Conservation (phyloP, 2,113 vertebrate genomes). For the Chroicocephalus ridibundus region DNA sequence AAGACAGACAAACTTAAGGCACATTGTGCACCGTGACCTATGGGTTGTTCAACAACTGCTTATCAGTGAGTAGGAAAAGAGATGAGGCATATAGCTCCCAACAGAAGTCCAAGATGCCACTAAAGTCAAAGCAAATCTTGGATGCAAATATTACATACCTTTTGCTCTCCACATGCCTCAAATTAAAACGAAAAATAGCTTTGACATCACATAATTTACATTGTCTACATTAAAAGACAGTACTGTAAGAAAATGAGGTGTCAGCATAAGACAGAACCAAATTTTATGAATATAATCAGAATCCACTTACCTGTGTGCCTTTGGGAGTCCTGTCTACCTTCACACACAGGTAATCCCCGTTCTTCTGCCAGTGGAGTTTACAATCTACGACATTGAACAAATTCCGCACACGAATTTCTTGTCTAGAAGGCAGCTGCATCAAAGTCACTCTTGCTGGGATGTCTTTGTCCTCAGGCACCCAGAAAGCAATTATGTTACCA, state of each 20-base stretch:
- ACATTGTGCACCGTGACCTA: neutral
- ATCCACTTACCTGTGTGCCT: constrained; percentile 85
- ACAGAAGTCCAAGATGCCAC: neutral
- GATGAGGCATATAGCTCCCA: neutral
- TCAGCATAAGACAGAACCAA: neutral
- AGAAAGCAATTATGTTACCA: constrained; percentile 97
- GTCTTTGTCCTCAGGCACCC: constrained; percentile 98
- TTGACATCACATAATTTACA: neutral
- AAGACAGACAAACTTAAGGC: neutral
- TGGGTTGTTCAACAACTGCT: neutral
- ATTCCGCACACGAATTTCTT: constrained; percentile 95
- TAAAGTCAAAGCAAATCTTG: neutral
- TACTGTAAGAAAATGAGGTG: neutral
- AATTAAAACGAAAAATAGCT: neutral
- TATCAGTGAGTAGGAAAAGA: neutral
- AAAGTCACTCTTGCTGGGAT: constrained; percentile 97
- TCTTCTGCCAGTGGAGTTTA: constrained; percentile 98
- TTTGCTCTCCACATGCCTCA: neutral
- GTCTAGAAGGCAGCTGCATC: constrained; percentile 94
- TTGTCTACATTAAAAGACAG: neutral
- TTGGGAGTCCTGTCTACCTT: constrained; percentile 97
- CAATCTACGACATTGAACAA: constrained; percentile 98
- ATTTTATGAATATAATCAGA: neutral
- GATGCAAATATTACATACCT: neutral
- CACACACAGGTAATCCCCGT: constrained; percentile 95